Evolutionary conservation across 2,888 invertebrate genomes (phyloP).

Genomic region (Lomographa bimaculata): DNA sequence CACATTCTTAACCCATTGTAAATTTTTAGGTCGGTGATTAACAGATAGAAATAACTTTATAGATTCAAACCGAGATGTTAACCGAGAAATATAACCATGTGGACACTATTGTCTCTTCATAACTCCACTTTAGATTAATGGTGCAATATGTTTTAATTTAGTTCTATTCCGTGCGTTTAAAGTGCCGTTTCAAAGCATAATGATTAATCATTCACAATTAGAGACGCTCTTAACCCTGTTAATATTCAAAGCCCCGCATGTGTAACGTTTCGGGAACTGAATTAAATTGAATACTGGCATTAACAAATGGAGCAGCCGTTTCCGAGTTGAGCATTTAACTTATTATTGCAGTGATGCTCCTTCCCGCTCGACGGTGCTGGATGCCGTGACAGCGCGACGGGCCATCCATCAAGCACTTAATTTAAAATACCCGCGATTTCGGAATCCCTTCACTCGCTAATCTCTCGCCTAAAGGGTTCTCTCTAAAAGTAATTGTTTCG

Average conservation of each 20-base stretch:
- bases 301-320: conserved; percentile 79
- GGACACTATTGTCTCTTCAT: conserved; percentile 29
- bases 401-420: conserved; percentile 80
- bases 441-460: conserved; percentile 70
- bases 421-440: conserved; percentile 79
- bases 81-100: conserved; percentile 30
- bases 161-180: conserved; percentile 14
- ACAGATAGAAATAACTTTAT: conserved; percentile 52
- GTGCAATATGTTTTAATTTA: conserved; percentile 20
- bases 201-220: conserved; percentile 51
- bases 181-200: conserved; percentile 42
- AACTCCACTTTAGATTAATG: conserved; percentile 17
- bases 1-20: conserved; percentile 53
- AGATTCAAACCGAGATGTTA: conserved; percentile 32
- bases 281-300: conserved; percentile 82
- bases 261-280: conserved; percentile 73
- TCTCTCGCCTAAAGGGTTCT: conserved; percentile 60
- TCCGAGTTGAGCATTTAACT: conserved; percentile 74
- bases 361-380: conserved; percentile 45
- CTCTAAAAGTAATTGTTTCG: conserved; percentile 62
- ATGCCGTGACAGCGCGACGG: conserved; percentile 71
- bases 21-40: conserved; percentile 54
- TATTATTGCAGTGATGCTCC: conserved; percentile 74
- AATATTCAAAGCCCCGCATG: conserved; percentile 70
- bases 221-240: conserved; percentile 59